Evolutionary conservation across 2,113 vertebrate species (phyloP).

Genomic region (Amia ocellicauda): DNA sequence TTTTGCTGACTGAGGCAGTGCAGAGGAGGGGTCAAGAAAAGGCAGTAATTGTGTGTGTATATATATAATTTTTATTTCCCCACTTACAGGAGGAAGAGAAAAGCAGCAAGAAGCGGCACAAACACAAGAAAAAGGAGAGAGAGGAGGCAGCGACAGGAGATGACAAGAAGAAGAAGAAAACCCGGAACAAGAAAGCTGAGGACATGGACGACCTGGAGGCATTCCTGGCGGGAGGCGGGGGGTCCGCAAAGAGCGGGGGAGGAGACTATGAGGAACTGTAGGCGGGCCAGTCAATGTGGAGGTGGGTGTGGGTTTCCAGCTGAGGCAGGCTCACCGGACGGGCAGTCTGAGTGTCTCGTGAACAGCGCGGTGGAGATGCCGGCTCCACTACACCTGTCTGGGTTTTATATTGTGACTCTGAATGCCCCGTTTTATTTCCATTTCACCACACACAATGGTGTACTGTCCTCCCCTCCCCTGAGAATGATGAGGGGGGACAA

Average conservation of each 20-base stretch:
- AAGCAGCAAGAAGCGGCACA: constrained; percentile 74
- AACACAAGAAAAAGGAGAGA: constrained; percentile 81
- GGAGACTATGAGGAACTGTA: constrained; percentile 95
- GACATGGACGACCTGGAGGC: constrained; percentile 85
- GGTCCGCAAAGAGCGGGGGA: constrained; percentile 58
- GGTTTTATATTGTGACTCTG: background rate
- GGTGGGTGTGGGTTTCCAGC: too few relatives aligned
- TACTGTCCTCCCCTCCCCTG: too few relatives aligned
- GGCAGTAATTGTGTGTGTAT: too few relatives aligned
- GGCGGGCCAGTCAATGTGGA: background rate
- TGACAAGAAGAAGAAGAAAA: constrained; percentile 72
- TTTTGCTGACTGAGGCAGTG: too few relatives aligned
- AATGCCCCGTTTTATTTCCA: too few relatives aligned
- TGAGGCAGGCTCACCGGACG: too few relatives aligned
- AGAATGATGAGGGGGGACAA: too few relatives aligned
- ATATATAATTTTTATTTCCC: background rate
- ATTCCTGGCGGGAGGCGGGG: constrained; percentile 75
- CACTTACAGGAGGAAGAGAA: constrained; percentile 81
- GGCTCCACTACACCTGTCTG: too few relatives aligned
- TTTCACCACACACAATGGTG: too few relatives aligned
- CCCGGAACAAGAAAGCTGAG: constrained; percentile 62
- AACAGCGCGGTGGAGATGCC: too few relatives aligned
- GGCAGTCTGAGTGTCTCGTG: too few relatives aligned
- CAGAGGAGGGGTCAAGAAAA: too few relatives aligned
- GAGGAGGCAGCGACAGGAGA: constrained; percentile 57